Conservation (phyloP, 2,888 invertebrate genomes). For the Baronia brevicornis region DNA sequence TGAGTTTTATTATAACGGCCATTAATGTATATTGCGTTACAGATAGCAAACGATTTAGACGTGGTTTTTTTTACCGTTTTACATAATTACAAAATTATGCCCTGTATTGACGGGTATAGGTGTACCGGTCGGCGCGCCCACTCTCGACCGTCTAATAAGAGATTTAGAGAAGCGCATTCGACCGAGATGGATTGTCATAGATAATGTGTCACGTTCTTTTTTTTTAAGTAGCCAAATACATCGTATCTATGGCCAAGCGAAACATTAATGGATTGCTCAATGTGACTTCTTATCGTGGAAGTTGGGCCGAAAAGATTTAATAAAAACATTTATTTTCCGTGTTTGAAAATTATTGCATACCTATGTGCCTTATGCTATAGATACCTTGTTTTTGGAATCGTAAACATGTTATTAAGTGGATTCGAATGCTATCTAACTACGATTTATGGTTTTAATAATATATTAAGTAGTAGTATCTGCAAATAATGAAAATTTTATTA, state of each 20-base stretch:
- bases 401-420: too few species aligned
- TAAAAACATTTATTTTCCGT: conserved; percentile 5
- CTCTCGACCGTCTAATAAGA: conserved; percentile 44
- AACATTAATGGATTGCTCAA: conserved; percentile 47
- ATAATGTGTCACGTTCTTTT: conserved; percentile 60
- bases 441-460: too few species aligned
- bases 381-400: too few species aligned
- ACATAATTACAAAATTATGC: conserved; percentile 71
- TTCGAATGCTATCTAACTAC: too few species aligned
- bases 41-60: conserved; percentile 62
- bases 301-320: background rate
- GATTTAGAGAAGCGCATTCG: conserved; percentile 50
- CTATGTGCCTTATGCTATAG: too few species aligned
- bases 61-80: conserved; percentile 65
- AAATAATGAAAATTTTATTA: too few species aligned
- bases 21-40: conserved; percentile 69
- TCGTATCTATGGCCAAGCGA: conserved; percentile 40
- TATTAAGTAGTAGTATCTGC: too few species aligned
- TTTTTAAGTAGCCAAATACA: conserved; percentile 54
- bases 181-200: conserved; percentile 55
- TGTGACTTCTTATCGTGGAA: conserved; percentile 25
- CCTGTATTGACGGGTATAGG: conserved; percentile 52
- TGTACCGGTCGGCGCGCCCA: conserved; percentile 47
- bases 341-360: conserved; percentile 7
- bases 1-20: conserved; percentile 57